Evolutionary conservation across 2,888 invertebrate genomes (phyloP), one percentile per base, ranked within the genome.

Genomic region (Xestia c-nigrum): DNA sequence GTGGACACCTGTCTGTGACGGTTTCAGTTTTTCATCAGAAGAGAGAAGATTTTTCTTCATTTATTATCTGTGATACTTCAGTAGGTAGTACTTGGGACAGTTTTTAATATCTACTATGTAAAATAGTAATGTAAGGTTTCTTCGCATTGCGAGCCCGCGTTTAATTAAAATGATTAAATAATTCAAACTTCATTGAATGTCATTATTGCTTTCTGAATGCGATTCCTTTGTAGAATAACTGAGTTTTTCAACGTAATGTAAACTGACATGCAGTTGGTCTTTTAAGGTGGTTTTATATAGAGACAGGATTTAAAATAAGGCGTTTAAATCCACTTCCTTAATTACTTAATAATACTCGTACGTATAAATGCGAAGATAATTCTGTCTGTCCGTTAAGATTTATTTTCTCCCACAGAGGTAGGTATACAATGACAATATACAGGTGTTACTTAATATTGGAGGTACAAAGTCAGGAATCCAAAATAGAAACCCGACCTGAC

Each of bases 1-100:
- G 47, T 55, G 19, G 82, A 72, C 85, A 81, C 76, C 85, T 85
- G 82, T 12, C 64, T 59, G 59, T 47, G 85, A 81, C 67, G 16
- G 55, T 19, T 81, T 61, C 52, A 59, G 71, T 72, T 75, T 82
- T 69, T 81, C 74, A 38, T 85, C 19, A 65, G 31, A 43, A 52
- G 57, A 31, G 16, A 64, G 5, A 72, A 59, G 1, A 72, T 75
- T 81, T 64, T 81, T 81, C 82, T 81, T 81, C 40, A 70, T 64
- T 81, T 80, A 50, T 38, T 63, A 74, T 40, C 65, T 5, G 68
- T 52, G 47, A 38, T 50, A 40, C 7, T 6, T n/a, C 38, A 55
- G 57, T 40, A 31, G 16, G 63, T 55, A 38, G 38, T 69, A 47
- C 64, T 72, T 47, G 14, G 5, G 19, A 50, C 52, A 69, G 47